phyloP scores from a whole-genome alignment of 2,113 vertebrate genomes.

The Platysternon megacephalum region DNA sequence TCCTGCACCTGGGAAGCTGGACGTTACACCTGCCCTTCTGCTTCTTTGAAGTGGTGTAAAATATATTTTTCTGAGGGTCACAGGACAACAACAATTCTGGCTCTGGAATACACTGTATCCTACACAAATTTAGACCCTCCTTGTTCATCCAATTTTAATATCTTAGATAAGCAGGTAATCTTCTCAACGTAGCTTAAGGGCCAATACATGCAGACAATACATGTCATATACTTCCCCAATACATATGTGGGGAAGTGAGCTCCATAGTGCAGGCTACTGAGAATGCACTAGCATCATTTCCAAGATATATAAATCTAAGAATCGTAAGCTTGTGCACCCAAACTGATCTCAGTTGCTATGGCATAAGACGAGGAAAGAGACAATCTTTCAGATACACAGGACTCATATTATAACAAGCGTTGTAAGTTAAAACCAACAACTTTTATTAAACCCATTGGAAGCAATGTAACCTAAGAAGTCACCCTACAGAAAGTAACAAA shows the following conservation, averaged over 20 bases:
- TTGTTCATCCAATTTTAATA: neutral
- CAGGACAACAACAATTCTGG: neutral
- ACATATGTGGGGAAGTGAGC: neutral
- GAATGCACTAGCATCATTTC: neutral
- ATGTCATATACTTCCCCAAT: too few species aligned
- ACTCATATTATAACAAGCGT: neutral
- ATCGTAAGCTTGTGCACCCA: neutral
- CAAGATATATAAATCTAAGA: neutral
- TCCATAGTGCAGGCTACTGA: neutral
- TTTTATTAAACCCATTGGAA: neutral
- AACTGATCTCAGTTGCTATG: neutral
- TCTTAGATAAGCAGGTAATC: neutral
- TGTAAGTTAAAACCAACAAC: neutral
- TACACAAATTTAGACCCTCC: neutral
- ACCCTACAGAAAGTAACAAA: neutral
- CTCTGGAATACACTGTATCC: neutral
- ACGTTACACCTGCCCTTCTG: accelerated
- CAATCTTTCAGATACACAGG: neutral
- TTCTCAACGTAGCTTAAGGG: neutral
- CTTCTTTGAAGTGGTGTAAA: neutral
- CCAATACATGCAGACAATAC: neutral
- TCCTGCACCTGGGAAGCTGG: neutral
- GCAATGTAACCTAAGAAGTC: neutral
- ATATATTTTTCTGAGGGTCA: neutral
- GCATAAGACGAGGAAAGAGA: neutral